Evolutionary conservation across 2,113 vertebrate genomes (phyloP), one percentile per base, ranked within the genome.

Genomic region (Poecile atricapillus): DNA sequence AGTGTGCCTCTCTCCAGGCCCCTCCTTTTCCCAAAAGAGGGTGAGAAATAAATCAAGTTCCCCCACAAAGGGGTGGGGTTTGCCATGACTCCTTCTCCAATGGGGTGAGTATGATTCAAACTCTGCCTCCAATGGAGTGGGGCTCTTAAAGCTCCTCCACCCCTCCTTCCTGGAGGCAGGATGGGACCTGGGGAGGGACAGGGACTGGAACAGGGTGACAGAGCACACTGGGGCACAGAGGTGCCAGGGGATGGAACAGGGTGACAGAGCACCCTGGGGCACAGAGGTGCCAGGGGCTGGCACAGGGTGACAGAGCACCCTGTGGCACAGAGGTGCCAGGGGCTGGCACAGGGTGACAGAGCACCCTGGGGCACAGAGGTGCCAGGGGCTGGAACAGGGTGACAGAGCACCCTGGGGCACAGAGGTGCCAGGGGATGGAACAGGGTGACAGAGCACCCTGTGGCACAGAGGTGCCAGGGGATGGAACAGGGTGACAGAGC

Each of bases 31-130:
- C n/a, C n/a, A 23, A 8, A 56, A 53, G 3, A 0, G 10, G 15
- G 11, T 18, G 30, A 19, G 31, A 10, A 3, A 43, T 33, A 5
- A 22, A 11, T 1, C 5, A 24, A n/a, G 4, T 4, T 8, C n/a
- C 47, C 17, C 13, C 20, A 19, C 25, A 35, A 23, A 4, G 6
- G 3, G 11, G 4, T 9, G 13, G 3, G 2, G 7, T 5, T 15
- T 15, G 14, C 13, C 30, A 18, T 9, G 27, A 23, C 50, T 28
- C 28, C 25, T 7, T 53, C 67, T 46, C 33, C 17, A 7, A 3
- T 0, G 1, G 27, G 33, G 13, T 7, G 33, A 18, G 52, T 15
- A 15, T 4, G 3, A 13, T 10, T 21, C 8, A 56, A 41, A 17
- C 33, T 28, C 41, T 39, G 4, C 25, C 52, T 49, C 43, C 11